A percentile compares a stretch with the other conserved stretches of the same genome.
These are phyloP conservation scores for Anoplophora glabripennis DNA, from an alignment of 1,140 invertebrate species.

Conservation along the genomic window DNA sequence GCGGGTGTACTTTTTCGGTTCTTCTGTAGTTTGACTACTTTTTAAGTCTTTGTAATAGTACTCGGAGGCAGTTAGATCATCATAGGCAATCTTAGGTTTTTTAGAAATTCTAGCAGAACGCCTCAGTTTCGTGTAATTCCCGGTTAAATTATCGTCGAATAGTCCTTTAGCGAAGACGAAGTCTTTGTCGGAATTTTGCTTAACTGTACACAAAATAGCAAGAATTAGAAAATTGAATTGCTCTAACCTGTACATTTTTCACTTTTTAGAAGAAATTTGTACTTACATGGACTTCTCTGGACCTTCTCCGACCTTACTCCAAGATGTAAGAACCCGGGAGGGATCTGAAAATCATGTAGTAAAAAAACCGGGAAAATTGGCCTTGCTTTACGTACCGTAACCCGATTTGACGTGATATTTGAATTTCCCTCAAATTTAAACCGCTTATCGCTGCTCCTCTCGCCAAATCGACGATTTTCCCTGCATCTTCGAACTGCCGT, in stretches of 20 bases:
- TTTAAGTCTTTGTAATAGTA: constrained; percentile 5
- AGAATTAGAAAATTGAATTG: too few species aligned
- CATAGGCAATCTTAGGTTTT: not conserved
- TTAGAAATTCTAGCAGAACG: constrained; percentile 14
- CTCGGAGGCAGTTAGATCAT: not conserved
- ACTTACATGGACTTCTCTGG: constrained; percentile 18
- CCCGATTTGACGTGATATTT: constrained; percentile 17
- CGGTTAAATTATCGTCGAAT: too few species aligned
- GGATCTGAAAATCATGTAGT: constrained; percentile 18
- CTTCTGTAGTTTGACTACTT: not conserved
- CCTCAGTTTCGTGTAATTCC: constrained; percentile 1
- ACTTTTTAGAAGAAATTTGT: not conserved
- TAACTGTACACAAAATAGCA: too few species aligned
- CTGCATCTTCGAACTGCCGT: not conserved
- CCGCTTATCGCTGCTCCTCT: not conserved
- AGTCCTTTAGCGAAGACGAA: too few species aligned
- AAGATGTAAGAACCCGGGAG: constrained; percentile 22
- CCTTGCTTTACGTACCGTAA: constrained; percentile 17
- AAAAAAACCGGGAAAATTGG: constrained; percentile 15
- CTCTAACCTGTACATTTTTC: too few species aligned
- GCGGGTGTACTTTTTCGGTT: not conserved
- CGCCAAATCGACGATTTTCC: not conserved
- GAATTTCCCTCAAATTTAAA: constrained; percentile 16
- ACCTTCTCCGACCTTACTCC: constrained; percentile 9
- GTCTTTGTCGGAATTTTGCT: too few species aligned